Evolutionary conservation across 2,888 invertebrate species (phyloP).

Genomic region (Epistrophe eligans): DNA sequence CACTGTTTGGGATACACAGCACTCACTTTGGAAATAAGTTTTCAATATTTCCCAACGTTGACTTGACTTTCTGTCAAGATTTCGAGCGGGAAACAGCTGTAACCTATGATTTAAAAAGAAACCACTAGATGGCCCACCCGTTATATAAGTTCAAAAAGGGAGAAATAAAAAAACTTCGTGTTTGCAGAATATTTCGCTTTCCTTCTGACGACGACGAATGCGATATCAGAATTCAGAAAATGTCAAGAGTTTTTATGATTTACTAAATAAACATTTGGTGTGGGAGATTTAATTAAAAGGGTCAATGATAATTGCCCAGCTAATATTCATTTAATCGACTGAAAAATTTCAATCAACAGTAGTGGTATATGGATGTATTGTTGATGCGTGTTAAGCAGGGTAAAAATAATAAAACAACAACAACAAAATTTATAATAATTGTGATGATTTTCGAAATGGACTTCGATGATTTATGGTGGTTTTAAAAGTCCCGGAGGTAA

Average conservation of each 20-base stretch:
- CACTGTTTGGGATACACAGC: too few relatives aligned
- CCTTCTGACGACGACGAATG: too few relatives aligned
- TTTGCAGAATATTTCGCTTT: neutral
- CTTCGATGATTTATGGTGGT: neutral
- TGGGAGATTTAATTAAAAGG: conserved; percentile 57
- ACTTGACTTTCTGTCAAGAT: too few relatives aligned
- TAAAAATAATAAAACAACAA: neutral
- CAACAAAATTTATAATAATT: neutral
- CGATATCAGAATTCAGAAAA: neutral
- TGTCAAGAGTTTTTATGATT: conserved; percentile 40
- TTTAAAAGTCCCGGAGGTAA: too few relatives aligned
- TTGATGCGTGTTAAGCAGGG: neutral
- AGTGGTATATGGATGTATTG: neutral
- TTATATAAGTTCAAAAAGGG: neutral
- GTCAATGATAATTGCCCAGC: conserved; percentile 59
- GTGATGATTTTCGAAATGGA: neutral
- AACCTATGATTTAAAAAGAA: too few relatives aligned
- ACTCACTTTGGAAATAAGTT: too few relatives aligned
- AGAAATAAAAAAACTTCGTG: conserved; percentile 30
- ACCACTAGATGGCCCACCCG: too few relatives aligned
- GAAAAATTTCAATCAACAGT: conserved; percentile 7
- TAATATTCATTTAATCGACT: conserved; percentile 55
- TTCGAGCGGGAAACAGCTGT: too few relatives aligned
- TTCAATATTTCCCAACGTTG: too few relatives aligned
- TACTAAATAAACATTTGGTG: conserved; percentile 45